Evolutionary conservation across 2,113 vertebrate species (phyloP).

Genomic region (Galbula dea): DNA sequence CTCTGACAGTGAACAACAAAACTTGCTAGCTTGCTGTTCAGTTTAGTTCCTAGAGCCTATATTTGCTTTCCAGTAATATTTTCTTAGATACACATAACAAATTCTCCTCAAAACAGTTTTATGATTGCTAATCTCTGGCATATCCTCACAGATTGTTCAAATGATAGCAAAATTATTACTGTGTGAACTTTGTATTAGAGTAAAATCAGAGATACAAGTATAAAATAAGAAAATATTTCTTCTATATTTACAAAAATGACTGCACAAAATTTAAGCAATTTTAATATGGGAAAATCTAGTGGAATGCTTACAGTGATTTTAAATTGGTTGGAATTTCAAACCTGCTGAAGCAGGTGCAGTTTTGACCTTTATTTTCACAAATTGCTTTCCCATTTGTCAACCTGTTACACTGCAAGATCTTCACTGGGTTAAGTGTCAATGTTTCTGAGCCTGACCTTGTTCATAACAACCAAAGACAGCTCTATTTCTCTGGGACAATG

Average conservation of each 20-base stretch:
- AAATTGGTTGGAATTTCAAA: background rate
- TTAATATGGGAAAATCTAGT: background rate
- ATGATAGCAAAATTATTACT: background rate
- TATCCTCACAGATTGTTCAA: background rate
- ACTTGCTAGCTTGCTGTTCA: background rate
- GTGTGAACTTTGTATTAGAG: background rate
- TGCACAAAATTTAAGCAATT: background rate
- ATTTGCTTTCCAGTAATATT: background rate
- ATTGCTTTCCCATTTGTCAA: slow-evolving; percentile 34
- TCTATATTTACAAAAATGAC: background rate
- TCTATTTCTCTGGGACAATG: slow-evolving; percentile 56
- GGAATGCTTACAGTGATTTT: background rate
- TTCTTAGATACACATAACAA: background rate
- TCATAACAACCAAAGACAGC: slow-evolving; percentile 45
- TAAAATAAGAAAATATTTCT: background rate
- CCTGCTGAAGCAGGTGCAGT: background rate
- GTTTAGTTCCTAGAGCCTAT: background rate
- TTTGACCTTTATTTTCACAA: slow-evolving; percentile 19
- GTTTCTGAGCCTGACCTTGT: slow-evolving; percentile 21
- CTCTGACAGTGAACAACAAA: slow-evolving; percentile 43
- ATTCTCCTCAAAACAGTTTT: background rate
- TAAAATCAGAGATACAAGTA: background rate
- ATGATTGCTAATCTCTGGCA: background rate
- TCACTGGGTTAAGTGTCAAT: slow-evolving; percentile 43
- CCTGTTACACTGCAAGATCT: slow-evolving; percentile 5